phyloP scores from a whole-genome alignment of 2,888 invertebrate genomes.

The Oxycera nigricornis region DNA sequence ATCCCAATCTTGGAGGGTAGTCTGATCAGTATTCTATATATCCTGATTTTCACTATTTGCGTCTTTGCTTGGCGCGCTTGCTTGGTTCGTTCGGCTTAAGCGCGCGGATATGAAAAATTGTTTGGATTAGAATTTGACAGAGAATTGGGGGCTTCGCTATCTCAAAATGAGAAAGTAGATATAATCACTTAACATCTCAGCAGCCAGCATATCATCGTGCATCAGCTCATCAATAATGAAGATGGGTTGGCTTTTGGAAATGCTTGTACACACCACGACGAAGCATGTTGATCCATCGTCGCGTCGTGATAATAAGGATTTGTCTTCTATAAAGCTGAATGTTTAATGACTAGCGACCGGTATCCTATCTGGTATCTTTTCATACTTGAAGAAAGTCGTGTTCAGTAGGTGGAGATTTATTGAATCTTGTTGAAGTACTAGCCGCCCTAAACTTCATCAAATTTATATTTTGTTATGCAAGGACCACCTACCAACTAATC shows the following conservation, averaged over 20 bases:
- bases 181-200: conserved; percentile 1
- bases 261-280: conserved; percentile 18
- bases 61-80: neutral
- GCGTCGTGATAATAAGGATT: neutral
- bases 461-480: too few relatives aligned
- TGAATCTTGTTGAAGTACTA: too few relatives aligned
- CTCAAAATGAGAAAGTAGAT: neutral
- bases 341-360: neutral
- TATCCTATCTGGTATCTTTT: too few relatives aligned
- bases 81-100: neutral
- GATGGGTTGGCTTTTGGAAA: neutral
- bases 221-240: neutral
- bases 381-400: too few relatives aligned
- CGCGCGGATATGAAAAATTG: conserved; percentile 34
- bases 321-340: neutral
- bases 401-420: too few relatives aligned
- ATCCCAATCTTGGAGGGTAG: neutral
- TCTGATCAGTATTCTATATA: conserved; percentile 23
- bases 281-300: conserved; percentile 13
- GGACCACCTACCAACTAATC: too few relatives aligned
- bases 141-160: conserved; percentile 19
- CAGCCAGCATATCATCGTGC: neutral
- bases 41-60: neutral
- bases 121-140: conserved; percentile 38
- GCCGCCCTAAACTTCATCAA: too few relatives aligned